A percentile compares a stretch with the other conserved stretches of the same genome.
phyloP scores from a whole-genome alignment of 2,888 invertebrate genomes.

The Aricia artaxerxes region DNA sequence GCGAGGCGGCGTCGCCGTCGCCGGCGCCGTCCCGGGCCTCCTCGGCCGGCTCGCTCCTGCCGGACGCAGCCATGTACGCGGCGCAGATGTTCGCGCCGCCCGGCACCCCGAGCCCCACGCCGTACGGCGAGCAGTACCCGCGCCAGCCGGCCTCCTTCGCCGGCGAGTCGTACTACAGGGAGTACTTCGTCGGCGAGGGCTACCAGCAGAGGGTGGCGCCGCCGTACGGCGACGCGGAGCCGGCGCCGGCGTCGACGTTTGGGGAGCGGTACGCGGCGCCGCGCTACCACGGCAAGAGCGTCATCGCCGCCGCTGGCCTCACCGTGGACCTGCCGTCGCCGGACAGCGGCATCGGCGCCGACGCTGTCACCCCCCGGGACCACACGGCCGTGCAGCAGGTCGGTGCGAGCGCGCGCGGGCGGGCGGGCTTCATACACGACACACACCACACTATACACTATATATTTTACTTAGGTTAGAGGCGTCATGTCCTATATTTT shows the following conservation, averaged over 20 bases:
- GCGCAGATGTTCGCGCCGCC: slow-evolving; percentile 86
- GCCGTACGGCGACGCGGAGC: slow-evolving; percentile 78
- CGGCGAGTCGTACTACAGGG: slow-evolving; percentile 89
- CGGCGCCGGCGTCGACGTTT: slow-evolving; percentile 83
- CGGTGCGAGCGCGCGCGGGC: slow-evolving; percentile 76
- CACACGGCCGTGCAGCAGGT: slow-evolving; percentile 95
- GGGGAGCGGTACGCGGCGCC: slow-evolving; percentile 85
- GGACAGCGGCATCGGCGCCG: slow-evolving; percentile 97
- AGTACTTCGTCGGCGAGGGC: slow-evolving; percentile 85
- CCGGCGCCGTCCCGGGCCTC: slow-evolving; percentile 84
- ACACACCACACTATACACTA: slow-evolving; percentile 44
- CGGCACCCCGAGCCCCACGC: slow-evolving; percentile 84
- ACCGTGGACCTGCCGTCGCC: slow-evolving; percentile 97
- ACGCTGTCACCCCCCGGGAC: slow-evolving; percentile 94
- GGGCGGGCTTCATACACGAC: slow-evolving; percentile 59
- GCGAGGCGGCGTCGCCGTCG: slow-evolving; percentile 82
- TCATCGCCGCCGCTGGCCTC: slow-evolving; percentile 88
- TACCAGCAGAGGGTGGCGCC: slow-evolving; percentile 82
- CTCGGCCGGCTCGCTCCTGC: slow-evolving; percentile 79
- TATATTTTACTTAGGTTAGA: slow-evolving; percentile 38
- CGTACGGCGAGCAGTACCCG: slow-evolving; percentile 77
- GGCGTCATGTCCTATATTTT: slow-evolving; percentile 1
- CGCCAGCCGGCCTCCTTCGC: slow-evolving; percentile 82
- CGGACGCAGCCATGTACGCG: slow-evolving; percentile 84
- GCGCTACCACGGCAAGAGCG: slow-evolving; percentile 86